Base-by-base conservation (phyloP, 1,140 invertebrate genomes). In the Drosophila arizonae region DNA sequence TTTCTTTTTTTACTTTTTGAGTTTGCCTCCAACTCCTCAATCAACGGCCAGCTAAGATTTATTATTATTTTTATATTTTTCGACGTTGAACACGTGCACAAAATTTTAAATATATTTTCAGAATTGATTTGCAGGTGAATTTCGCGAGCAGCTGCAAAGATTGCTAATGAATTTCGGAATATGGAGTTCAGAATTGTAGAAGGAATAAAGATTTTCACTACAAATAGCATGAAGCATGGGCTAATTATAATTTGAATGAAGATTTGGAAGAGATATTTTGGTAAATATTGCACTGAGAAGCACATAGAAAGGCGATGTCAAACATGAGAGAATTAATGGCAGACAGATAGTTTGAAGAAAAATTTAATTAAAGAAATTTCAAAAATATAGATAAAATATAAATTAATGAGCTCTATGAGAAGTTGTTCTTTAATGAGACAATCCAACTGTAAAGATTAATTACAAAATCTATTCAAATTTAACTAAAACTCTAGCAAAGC, bases 101-200 rank as follows among this genome's bases (percentile, higher is more conserved):
- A 88, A 88, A 73, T 88, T 70, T 89, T 45, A 66, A 71, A 72
- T 21, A 33, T 52, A 61, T 60, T 71, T 67, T 61, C 78, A 50
- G 58, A 24, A 30, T 52, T 65, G 48, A 46, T 60, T 66, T 76
- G 51, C 50, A 46, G 43, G 57, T 57, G 67, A 58, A 10, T 21
- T 68, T 51, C 26, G 36, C 36, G 43, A 56, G 26, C 77, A 80
- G 64, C 79, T 77, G 75, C 48, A 67, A 43, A 45, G 48, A 46
- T 77, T 45, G 46, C 51, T 77, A 65, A 77, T 76, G 60, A 77
- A 72, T 77, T 76, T 3, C 11, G 36, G 15, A 10, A 1, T 4
- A 57, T 30, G 75, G 46, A 55, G 43, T 26, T 54, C 54, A 6
- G 10, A 36, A 61, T 45, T 15, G 43, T 36, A 56, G n/a, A 57